Percentiles rank a stretch among this genome's conserved stretches.
phyloP scores from a whole-genome alignment of 1,140 invertebrate species.

The Drosophila ficusphila region DNA sequence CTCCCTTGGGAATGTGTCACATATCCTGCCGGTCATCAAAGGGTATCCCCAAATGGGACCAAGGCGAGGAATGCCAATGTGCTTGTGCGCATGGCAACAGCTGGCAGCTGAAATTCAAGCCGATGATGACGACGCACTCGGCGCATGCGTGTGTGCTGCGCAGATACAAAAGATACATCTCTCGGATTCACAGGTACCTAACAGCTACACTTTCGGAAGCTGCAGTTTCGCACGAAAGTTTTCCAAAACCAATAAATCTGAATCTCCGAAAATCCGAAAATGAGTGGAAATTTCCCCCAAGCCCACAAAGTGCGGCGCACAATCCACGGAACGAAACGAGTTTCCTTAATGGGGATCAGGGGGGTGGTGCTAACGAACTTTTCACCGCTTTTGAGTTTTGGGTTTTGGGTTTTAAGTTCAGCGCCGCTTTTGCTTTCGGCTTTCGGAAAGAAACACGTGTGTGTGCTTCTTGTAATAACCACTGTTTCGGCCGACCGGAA shows the following conservation, averaged over 20 bases:
- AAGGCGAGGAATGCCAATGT: not conserved
- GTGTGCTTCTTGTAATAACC: conserved; percentile 43
- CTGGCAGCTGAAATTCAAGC: conserved; percentile 3
- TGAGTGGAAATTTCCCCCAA: conserved; percentile 26
- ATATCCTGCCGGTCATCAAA: not conserved
- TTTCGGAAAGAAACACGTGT: conserved; percentile 26
- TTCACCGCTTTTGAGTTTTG: conserved; percentile 1
- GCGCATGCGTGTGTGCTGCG: conserved; percentile 25
- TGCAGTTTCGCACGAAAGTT: conserved; percentile 19
- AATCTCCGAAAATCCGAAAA: not conserved
- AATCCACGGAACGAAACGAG: conserved; percentile 43
- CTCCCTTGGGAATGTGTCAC: not conserved
- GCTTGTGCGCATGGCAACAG: conserved; percentile 29
- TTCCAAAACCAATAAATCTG: not conserved
- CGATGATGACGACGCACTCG: conserved; percentile 10
- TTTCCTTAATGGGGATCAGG: conserved; percentile 47
- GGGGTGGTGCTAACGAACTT: conserved; percentile 38
- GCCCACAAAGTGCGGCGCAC: not conserved
- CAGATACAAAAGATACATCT: conserved; percentile 6
- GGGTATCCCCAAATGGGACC: not conserved
- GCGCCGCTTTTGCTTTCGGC: not conserved
- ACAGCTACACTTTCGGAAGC: no score
- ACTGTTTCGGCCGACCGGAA: conserved; percentile 50
- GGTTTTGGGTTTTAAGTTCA: not conserved
- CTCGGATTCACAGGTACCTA: not conserved